phyloP scores from a whole-genome alignment of 2,888 invertebrate species.

The Spisula solida region DNA sequence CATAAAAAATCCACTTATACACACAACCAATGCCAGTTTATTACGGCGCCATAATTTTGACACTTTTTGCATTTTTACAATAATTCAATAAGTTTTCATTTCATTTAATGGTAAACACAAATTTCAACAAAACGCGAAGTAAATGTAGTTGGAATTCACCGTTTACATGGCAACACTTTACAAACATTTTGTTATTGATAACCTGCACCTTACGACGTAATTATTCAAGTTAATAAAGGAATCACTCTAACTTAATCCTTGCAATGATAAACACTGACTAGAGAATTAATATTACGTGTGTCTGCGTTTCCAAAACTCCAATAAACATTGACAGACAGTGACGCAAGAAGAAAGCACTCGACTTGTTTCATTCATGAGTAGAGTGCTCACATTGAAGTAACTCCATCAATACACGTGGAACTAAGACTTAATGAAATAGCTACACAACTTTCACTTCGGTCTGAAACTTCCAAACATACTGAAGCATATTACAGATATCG shows the following conservation, averaged over 20 bases:
- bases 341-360: not conserved
- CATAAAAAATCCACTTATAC: conserved; percentile 79
- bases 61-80: conserved; percentile 18
- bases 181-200: not conserved
- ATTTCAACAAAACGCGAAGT: not conserved
- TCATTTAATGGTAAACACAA: conserved; percentile 17
- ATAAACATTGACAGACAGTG: conserved; percentile 6
- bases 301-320: not conserved
- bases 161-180: not conserved
- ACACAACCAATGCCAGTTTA: conserved; percentile 71
- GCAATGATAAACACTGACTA: not conserved
- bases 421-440: too few relatives aligned
- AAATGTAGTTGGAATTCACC: not conserved
- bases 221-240: not conserved
- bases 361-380: conserved; percentile 4
- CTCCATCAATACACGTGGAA: not conserved
- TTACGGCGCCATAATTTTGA: conserved; percentile 51
- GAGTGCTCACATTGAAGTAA: not conserved
- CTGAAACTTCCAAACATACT: too few relatives aligned
- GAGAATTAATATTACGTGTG: not conserved
- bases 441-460: too few relatives aligned
- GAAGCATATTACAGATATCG: too few relatives aligned
- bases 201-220: not conserved
- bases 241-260: not conserved
- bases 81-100: not conserved